Conservation (phyloP, 2,888 invertebrate species). For the Drosophila mimica region DNA sequence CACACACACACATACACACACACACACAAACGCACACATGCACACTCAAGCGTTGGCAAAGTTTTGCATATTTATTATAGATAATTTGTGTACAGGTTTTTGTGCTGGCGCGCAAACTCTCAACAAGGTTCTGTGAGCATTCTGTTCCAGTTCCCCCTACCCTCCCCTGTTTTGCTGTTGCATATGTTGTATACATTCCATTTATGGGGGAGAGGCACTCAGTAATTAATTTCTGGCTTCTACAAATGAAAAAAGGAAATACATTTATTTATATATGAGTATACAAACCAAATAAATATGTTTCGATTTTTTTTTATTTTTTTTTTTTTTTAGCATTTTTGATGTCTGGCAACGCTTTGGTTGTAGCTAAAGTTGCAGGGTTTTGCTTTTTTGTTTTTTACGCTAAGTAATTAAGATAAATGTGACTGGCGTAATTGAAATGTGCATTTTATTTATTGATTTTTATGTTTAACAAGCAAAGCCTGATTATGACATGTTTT, state of each 20-base stretch:
- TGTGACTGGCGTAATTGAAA: constrained; percentile 31
- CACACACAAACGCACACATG: constrained; percentile 12
- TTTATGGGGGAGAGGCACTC: constrained; percentile 27
- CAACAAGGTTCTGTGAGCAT: constrained; percentile 72
- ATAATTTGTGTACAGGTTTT: constrained; percentile 82
- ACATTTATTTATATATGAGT: background rate
- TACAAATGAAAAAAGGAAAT: constrained; percentile 25
- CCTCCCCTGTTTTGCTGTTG: constrained; percentile 34
- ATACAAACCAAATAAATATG: constrained; percentile 17
- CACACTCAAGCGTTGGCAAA: constrained; percentile 35
- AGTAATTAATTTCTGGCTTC: constrained; percentile 73
- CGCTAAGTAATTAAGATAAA: constrained; percentile 58
- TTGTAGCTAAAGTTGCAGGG: constrained; percentile 6
- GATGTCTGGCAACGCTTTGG: constrained; percentile 68
- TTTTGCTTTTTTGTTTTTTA: constrained; percentile 14
- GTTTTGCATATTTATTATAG: constrained; percentile 81
- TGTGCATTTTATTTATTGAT: constrained; percentile 23
- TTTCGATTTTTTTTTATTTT: constrained; percentile 54
- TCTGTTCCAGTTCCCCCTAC: constrained; percentile 35
- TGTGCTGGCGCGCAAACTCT: constrained; percentile 80
- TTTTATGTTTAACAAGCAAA: constrained; percentile 1
- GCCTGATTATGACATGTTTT: background rate
- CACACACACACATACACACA: constrained; percentile 19
- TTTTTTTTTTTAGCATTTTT: constrained; percentile 53
- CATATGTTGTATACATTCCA: constrained; percentile 66